phyloP scores from a whole-genome alignment of 2,888 invertebrate genomes.

The Elmis aenea region DNA sequence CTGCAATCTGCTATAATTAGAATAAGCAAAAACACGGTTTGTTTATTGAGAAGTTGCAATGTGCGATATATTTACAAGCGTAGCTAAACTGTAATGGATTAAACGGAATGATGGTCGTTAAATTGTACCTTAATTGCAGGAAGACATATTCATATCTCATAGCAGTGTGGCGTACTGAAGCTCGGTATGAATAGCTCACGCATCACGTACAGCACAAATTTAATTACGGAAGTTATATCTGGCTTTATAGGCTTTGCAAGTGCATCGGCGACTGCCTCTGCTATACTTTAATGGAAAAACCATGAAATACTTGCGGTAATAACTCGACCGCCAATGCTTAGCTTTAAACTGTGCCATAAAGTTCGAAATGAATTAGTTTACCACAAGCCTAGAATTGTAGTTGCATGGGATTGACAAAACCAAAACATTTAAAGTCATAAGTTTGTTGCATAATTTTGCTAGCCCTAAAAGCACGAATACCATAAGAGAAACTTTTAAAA shows the following conservation, averaged over 20 bases:
- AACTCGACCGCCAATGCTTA: no score
- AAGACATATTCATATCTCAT: constrained; percentile 23
- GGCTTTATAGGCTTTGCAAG: constrained; percentile 3
- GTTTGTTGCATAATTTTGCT: no score
- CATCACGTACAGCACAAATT: constrained; percentile 7
- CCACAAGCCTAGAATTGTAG: no score
- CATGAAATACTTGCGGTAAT: no score
- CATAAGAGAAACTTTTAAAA: no score
- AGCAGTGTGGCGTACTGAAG: constrained; percentile 8
- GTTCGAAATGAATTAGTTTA: no score
- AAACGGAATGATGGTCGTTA: constrained; percentile 23
- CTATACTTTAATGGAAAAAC: not conserved
- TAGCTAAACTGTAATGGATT: constrained; percentile 23
- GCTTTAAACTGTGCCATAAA: no score
- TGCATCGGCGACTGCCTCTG: constrained; percentile 3
- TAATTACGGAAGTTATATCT: constrained; percentile 18
- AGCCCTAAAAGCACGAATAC: no score
- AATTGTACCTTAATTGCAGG: constrained; percentile 26
- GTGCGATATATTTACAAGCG: constrained; percentile 19
- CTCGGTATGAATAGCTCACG: constrained; percentile 3
- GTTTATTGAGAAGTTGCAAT: constrained; percentile 18
- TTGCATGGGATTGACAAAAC: no score
- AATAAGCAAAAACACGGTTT: constrained; percentile 16
- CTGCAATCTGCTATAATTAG: constrained; percentile 15
- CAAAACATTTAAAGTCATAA: no score